Evolutionary conservation across 1,140 invertebrate species (phyloP), one percentile per base, ranked within the genome.

Genomic region (Leptopilina boulardi): DNA sequence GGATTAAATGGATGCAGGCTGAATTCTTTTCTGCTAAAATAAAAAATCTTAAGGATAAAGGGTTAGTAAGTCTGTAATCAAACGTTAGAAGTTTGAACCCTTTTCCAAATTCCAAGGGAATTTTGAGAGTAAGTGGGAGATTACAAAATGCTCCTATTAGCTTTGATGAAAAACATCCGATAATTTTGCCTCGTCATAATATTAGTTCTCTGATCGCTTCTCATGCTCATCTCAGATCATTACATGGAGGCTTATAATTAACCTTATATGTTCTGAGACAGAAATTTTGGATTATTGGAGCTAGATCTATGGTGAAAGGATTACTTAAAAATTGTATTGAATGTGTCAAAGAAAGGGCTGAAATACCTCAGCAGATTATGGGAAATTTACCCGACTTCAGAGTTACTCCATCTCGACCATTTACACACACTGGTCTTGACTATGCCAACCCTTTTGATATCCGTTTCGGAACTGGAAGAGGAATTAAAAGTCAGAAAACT

Each of bases 191-290:
- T 47, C 11, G 3, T 21, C 18, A 56, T 56, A 2, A 23, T 23
- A 0, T 56, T 5, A 56, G 51, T 56, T 1, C 0, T 9, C 18
- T 56, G 19, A 21, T 56, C 4, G 51, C 18, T n/a, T 19, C 19
- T 0, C 51, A 21, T 21, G 51, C 51, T 21, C 51, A 56, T 23
- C 5, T 56, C 1, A 6, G 51, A 56, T 56, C 51, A 0, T 21
- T 56, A 21, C 51, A 89, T 79, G 76, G 71, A 38, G 84, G 83
- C 15, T n/a, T 47, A n/a, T 1, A 47, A 47, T 47, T 47, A 15
- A 47, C 21, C 21, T 23, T 56, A 21, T 19, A 56, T 13, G 11
- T 56, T 10, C 19, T 21, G 1, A 23, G 54, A 10, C 18, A 56
- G 9, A 56, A 23, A 23, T 23, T 56, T 0, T 23, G 9, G 1